A percentile compares a stretch with the other conserved stretches of the same genome.
Conservation (phyloP, 2,797 vertebrate species). For the Mormyrus proboscirostris region DNA sequence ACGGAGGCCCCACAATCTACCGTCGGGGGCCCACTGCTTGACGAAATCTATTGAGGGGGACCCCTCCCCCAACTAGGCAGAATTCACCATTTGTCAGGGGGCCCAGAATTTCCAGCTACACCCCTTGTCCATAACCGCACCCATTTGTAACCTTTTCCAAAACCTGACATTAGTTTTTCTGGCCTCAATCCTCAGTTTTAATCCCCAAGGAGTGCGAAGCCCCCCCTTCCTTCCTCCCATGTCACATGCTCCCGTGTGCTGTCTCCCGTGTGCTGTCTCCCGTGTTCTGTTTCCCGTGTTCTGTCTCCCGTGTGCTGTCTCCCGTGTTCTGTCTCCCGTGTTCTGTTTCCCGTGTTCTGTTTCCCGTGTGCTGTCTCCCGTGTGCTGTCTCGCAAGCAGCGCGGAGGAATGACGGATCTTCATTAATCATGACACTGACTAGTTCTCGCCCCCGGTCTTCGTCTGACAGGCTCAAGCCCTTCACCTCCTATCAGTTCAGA, state of each 20-base stretch:
- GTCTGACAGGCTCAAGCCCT: conserved; percentile 63
- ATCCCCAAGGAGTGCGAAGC: background rate
- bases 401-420: background rate
- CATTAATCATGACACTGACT: background rate
- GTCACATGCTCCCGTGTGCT: background rate
- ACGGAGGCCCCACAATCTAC: background rate
- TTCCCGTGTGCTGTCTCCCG: background rate
- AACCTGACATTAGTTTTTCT: background rate
- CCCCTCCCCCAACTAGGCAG: background rate
- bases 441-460: background rate
- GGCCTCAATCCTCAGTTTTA: background rate
- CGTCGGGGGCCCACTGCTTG: background rate
- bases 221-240: background rate
- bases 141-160: background rate
- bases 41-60: background rate
- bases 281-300: too few species aligned
- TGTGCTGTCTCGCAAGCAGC: background rate
- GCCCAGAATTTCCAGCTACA: background rate
- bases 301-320: too few species aligned
- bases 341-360: too few species aligned
- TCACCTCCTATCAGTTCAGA: conserved; percentile 75
- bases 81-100: background rate
- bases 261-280: too few species aligned
- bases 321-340: too few species aligned
- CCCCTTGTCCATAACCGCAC: background rate